Conservation (phyloP, 2,797 vertebrate genomes). For the Microcaecilia unicolor region DNA sequence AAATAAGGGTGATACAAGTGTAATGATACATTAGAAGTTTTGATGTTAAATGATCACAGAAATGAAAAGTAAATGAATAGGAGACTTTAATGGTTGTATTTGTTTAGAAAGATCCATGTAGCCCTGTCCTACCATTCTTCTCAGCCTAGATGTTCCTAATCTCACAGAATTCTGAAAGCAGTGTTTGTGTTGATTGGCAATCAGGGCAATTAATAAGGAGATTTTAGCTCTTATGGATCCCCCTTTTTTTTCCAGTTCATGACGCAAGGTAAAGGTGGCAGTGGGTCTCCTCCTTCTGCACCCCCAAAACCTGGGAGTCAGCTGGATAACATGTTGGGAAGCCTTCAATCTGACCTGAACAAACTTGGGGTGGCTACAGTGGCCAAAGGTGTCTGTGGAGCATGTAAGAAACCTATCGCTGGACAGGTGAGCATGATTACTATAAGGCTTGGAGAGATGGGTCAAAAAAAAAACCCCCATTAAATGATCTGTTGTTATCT, state of each 20-base stretch:
- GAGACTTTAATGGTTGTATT: too few species aligned
- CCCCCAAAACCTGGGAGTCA: constrained; percentile 82
- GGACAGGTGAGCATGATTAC: constrained; percentile 69
- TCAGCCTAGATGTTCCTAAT: too few species aligned
- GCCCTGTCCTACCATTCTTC: too few species aligned
- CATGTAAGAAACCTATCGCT: constrained; percentile 91
- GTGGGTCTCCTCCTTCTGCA: constrained; percentile 56
- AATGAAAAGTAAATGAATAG: too few species aligned
- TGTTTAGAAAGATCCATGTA: too few species aligned
- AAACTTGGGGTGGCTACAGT: constrained; percentile 83
- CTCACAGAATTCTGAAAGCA: too few species aligned
- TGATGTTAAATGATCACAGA: too few species aligned
- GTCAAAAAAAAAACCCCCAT: too few species aligned
- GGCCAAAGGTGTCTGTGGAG: constrained; percentile 88
- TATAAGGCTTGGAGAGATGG: not conserved
- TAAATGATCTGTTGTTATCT: not conserved
- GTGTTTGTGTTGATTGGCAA: too few species aligned
- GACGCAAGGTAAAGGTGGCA: constrained; percentile 69
- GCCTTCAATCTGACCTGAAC: constrained; percentile 87
- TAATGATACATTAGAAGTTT: too few species aligned
- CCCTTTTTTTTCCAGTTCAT: constrained; percentile 62
- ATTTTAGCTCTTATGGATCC: not conserved
- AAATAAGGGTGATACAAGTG: too few species aligned
- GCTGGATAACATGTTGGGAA: constrained; percentile 91
- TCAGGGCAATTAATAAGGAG: too few species aligned